Evolutionary conservation across 2,888 invertebrate species (phyloP).

Genomic region (Agonopterix subpropinquella): DNA sequence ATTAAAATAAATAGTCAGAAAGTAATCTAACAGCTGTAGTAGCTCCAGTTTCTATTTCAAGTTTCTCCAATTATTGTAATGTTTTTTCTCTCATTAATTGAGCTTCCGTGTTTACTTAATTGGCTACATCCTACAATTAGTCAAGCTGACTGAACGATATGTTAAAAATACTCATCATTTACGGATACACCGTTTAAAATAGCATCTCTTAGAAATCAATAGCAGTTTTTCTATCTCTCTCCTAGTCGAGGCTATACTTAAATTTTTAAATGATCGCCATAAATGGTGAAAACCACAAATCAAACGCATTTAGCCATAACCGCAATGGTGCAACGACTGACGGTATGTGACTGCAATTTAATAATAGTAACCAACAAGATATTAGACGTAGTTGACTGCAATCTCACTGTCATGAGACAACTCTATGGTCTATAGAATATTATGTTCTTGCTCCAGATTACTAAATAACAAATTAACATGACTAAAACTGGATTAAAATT

Average conservation of each 20-base stretch:
- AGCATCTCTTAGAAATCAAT: too few species aligned
- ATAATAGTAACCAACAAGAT: slow-evolving; percentile 3
- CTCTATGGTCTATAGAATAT: too few species aligned
- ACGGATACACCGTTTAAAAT: not conserved
- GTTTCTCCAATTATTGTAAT: slow-evolving; percentile 45
- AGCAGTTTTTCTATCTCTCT: too few species aligned
- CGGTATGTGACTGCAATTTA: slow-evolving; percentile 4
- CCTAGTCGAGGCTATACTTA: too few species aligned
- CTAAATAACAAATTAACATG: not conserved
- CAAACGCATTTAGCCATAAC: not conserved
- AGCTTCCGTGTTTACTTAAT: slow-evolving; percentile 52
- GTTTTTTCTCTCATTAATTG: slow-evolving; percentile 46
- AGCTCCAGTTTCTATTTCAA: slow-evolving; percentile 36
- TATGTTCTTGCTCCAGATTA: too few species aligned
- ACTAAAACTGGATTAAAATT: slow-evolving; percentile 1
- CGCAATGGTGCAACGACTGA: not conserved
- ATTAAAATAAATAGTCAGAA: slow-evolving; percentile 20
- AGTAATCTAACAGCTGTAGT: slow-evolving; percentile 23
- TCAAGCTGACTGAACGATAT: slow-evolving; percentile 16
- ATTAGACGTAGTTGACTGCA: too few species aligned
- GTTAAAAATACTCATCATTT: slow-evolving; percentile 19
- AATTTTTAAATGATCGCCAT: too few species aligned
- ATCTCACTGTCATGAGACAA: too few species aligned
- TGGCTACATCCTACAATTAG: slow-evolving; percentile 48
- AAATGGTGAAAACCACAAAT: not conserved